phyloP scores from a whole-genome alignment of 1,140 invertebrate genomes.

The Dysdera silvatica region DNA sequence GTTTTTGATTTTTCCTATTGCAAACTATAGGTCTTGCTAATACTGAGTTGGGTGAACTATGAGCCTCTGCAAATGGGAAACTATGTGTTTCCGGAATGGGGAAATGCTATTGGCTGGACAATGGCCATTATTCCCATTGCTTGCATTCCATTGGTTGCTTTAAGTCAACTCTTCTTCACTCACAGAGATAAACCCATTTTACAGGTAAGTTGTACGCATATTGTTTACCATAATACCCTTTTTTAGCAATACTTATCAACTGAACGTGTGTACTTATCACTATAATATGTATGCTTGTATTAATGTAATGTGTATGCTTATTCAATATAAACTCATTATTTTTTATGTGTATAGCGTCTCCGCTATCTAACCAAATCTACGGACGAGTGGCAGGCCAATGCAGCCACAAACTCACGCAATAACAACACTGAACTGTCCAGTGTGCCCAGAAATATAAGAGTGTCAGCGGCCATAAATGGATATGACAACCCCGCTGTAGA shows the following conservation, averaged over 20 bases:
- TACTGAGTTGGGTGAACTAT: constrained; percentile 26
- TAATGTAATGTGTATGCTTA: too few relatives aligned
- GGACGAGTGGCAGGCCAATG: constrained; percentile 15
- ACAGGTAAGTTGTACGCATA: constrained; percentile 5
- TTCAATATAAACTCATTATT: too few relatives aligned
- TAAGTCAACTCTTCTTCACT: constrained; percentile 15
- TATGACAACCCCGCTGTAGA: constrained; percentile 21
- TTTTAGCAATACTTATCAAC: too few relatives aligned
- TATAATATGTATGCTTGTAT: too few relatives aligned
- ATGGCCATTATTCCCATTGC: constrained; percentile 44
- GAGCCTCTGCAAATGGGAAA: constrained; percentile 20
- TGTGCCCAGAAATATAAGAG: neutral
- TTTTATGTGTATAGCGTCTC: neutral
- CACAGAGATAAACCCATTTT: constrained; percentile 4
- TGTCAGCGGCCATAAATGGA: neutral
- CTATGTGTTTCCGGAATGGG: constrained; percentile 64
- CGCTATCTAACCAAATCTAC: neutral
- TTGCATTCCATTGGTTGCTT: constrained; percentile 18
- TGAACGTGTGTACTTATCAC: too few relatives aligned
- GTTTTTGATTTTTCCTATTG: constrained; percentile 22
- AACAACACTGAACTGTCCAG: too few relatives aligned
- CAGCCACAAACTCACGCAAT: constrained; percentile 13
- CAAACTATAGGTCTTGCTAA: constrained; percentile 40
- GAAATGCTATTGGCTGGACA: constrained; percentile 66
- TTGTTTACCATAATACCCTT: too few relatives aligned